Evolutionary conservation across 1,140 invertebrate genomes (phyloP), one percentile per base, ranked within the genome.

Genomic region (Lepidotrigona ventralis): DNA sequence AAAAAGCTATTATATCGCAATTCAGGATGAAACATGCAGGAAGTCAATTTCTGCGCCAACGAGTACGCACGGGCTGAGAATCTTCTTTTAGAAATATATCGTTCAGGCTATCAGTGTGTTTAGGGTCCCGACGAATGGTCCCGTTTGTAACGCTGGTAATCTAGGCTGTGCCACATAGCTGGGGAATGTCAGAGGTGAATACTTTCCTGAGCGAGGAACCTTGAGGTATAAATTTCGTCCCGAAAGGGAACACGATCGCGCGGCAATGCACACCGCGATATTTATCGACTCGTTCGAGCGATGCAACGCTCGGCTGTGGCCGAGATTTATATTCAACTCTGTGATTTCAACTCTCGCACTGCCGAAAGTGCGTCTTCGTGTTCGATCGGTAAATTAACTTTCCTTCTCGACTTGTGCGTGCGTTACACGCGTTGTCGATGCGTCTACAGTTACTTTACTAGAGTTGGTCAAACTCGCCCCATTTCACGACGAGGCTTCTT

Each of bases 211-310:
- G 51, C 72, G 79, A 72, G n/a, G 11, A 81, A 81, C 72, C 79
- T 81, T 81, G 79, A 81, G 29, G 51, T 76, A 76, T 81, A 81
- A 81, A 81, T 81, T 75, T 76, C 58, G 23, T 56, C 46, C n/a
- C 23, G 51, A 46, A 33, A 51, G 53, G 66, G 58, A 75, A 68
- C 71, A 75, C 21, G 60, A 64, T 56, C 79, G 79, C 53, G 60
- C 58, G 6, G 63, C 33, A 23, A 33, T 17, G 29, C n/a, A 56
- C 71, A 9, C 51, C 51, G 33, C 46, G 72, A 76, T 76, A 81
- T 75, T 66, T 81, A 81, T 81, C 71, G 14, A 21, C 29, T 19
- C 19, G 58, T 74, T 74, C 79, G 46, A 81, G 46, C 46, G 15
- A 39, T 60, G 12, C 69, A 17, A 46, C 39, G 39, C 0, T 46